Evolutionary conservation across 2,113 vertebrate species (phyloP).

Genomic region (Psammodynastes pulverulentus): DNA sequence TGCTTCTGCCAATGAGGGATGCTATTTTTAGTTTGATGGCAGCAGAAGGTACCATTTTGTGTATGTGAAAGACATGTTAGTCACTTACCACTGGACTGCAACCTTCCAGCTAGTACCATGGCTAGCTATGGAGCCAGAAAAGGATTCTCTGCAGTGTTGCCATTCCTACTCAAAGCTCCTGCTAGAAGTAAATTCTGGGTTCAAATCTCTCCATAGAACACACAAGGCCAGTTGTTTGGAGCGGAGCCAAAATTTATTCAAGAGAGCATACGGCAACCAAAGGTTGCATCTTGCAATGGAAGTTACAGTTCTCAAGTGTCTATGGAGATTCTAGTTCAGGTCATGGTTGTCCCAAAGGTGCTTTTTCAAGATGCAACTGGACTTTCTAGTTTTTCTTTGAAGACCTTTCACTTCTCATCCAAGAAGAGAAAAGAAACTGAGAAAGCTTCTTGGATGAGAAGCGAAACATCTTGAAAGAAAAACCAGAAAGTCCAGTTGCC

Average conservation of each 20-base stretch:
- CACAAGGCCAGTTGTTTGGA: neutral
- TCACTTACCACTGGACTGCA: neutral
- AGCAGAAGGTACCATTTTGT: neutral
- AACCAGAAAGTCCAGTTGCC: too few species aligned
- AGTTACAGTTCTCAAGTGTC: neutral
- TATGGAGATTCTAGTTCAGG: too few species aligned
- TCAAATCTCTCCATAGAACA: neutral
- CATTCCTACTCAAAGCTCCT: neutral
- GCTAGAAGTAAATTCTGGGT: neutral
- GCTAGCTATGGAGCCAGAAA: neutral
- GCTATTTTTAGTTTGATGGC: neutral
- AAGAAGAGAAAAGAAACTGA: too few species aligned
- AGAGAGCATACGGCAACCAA: neutral
- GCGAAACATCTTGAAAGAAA: too few species aligned
- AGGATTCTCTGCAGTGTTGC: neutral
- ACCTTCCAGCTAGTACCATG: neutral
- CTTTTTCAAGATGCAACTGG: too few species aligned
- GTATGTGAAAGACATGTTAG: neutral
- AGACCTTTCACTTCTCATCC: too few species aligned
- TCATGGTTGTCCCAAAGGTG: too few species aligned
- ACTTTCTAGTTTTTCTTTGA: too few species aligned
- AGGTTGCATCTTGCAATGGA: neutral
- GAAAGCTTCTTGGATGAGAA: too few species aligned
- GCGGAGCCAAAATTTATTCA: neutral
- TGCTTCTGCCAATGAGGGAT: neutral